Percentiles rank a stretch among this genome's conserved stretches.
These are phyloP conservation scores for Eulithis testata DNA, from an alignment of 2,888 invertebrate species.

Conservation along the genomic window DNA sequence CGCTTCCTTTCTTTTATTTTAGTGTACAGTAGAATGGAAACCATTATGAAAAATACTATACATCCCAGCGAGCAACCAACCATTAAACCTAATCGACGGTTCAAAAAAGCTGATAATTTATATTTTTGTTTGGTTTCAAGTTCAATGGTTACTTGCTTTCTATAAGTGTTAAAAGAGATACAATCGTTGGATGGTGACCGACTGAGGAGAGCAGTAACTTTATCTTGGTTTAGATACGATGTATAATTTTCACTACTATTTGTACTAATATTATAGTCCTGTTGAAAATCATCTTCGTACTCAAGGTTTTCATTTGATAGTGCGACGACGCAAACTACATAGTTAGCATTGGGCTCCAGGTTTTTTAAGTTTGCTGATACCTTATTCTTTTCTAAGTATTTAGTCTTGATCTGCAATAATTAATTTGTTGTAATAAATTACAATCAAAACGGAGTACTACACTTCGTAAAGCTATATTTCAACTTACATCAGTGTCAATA, in stretches of 20 bases:
- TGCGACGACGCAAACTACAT: conserved; percentile 72
- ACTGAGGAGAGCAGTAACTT: conserved; percentile 67
- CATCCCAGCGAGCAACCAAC: conserved; percentile 77
- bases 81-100: conserved; percentile 76
- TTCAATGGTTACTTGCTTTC: conserved; percentile 60
- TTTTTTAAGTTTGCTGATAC: conserved; percentile 69
- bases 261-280: conserved; percentile 56
- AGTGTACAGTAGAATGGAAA: conserved; percentile 73
- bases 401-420: conserved; percentile 70
- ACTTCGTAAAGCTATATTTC: neutral
- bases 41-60: conserved; percentile 79
- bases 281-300: conserved; percentile 53
- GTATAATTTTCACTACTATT: conserved; percentile 58
- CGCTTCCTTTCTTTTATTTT: conserved; percentile 79
- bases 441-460: neutral
- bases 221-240: conserved; percentile 65
- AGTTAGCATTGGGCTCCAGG: conserved; percentile 66
- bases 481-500: conserved; percentile 61
- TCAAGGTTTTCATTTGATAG: conserved; percentile 66
- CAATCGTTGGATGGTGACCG: conserved; percentile 78
- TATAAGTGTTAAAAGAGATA: conserved; percentile 72
- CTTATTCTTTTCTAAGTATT: conserved; percentile 69
- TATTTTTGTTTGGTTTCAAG: conserved; percentile 63
- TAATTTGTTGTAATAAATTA: conserved; percentile 15
- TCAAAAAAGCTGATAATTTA: conserved; percentile 65